phyloP scores from a whole-genome alignment of 2,888 invertebrate species.

The Ephialtes manifestator region DNA sequence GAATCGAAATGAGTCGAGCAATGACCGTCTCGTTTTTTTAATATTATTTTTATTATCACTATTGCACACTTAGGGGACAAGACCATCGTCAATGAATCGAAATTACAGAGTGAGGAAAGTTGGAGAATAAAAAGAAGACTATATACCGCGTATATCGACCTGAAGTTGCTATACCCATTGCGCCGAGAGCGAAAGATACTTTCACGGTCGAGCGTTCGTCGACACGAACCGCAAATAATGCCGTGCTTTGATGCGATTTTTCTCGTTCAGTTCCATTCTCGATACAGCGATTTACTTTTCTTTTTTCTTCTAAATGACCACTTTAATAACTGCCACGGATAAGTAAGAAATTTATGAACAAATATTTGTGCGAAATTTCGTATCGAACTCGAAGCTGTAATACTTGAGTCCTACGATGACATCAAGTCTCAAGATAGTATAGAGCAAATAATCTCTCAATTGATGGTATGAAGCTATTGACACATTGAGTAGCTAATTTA shows the following conservation, averaged over 20 bases:
- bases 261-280: slow-evolving; percentile 10
- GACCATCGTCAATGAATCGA: slow-evolving; percentile 23
- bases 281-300: background rate
- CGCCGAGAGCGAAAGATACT: slow-evolving; percentile 33
- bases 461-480: background rate
- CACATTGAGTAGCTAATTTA: background rate
- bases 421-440: background rate
- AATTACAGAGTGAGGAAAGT: slow-evolving; percentile 22
- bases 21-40: background rate
- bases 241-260: slow-evolving; percentile 5
- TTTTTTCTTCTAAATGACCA: background rate
- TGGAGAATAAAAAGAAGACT: slow-evolving; percentile 16
- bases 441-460: background rate
- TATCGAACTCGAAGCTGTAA: background rate
- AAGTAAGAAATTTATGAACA: background rate
- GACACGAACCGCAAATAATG: slow-evolving; percentile 36
- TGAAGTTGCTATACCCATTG: slow-evolving; percentile 19
- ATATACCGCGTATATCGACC: slow-evolving; percentile 35
- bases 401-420: background rate
- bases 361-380: background rate
- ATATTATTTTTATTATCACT: slow-evolving; percentile 1
- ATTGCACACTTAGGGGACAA: background rate
- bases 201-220: slow-evolving; percentile 49
- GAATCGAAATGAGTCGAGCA: slow-evolving; percentile 12
- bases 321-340: background rate